These are phyloP conservation scores for Lysandra bellargus DNA, from an alignment of 2,888 invertebrate genomes.

Conservation along the genomic window DNA sequence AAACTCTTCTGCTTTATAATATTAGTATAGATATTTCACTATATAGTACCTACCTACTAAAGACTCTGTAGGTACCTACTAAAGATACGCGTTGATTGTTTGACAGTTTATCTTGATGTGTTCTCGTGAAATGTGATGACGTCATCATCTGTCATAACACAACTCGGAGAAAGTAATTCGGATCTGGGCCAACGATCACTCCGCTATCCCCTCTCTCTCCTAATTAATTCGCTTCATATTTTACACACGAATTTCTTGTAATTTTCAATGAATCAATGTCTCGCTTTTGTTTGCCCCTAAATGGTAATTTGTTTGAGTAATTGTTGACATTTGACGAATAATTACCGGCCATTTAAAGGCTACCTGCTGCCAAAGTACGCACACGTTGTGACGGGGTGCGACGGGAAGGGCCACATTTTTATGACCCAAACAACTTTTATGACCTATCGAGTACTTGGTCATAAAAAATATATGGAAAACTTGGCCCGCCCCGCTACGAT, in stretches of 20 bases:
- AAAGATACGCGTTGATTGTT: conserved; percentile 4
- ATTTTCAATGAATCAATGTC: neutral
- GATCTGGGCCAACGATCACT: neutral
- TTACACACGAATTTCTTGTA: conserved; percentile 1
- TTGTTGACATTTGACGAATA: no score
- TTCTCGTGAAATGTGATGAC: neutral
- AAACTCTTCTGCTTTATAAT: no score
- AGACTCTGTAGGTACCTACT: neutral
- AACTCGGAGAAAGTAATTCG: conserved; percentile 17
- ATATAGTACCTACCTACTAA: neutral
- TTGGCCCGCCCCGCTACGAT: no score
- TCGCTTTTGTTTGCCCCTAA: neutral
- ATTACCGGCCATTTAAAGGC: no score
- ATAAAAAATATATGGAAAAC: no score
- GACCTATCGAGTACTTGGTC: no score
- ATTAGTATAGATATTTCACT: no score
- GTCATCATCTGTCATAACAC: conserved; percentile 14
- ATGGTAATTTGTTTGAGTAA: no score
- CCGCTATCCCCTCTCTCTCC: neutral
- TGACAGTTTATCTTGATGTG: neutral
- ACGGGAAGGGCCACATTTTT: no score
- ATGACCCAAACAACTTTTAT: no score
- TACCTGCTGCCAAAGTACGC: no score
- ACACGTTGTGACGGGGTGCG: no score
- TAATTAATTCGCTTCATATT: conserved; percentile 19